Evolutionary conservation across 2,888 invertebrate species (phyloP), one percentile per base, ranked within the genome.

Genomic region (Diploptera punctata): DNA sequence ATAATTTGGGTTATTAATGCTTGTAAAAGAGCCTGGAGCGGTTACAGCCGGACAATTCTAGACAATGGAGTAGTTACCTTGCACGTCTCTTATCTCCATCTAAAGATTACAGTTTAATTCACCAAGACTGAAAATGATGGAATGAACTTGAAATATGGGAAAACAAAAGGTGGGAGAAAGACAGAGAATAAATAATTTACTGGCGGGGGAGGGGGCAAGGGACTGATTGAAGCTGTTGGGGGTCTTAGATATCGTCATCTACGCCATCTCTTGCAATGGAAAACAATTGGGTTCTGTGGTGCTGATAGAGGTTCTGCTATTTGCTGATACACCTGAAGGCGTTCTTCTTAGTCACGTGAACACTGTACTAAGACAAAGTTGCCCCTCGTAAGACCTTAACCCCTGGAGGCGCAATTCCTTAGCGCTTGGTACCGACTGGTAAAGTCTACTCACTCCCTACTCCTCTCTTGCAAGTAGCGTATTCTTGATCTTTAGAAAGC

Each of bases 401-500:
- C 52, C 52, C 52, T 52, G 5, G 57, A 57, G 26, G 29, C 29
- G 16, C 4, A 57, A 57, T n/a, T 29, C 29, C 29, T 2, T 26
- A n/a, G 57, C 57, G 57, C 57, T 57, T n/a, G 57, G 57, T 29
- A 57, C 57, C 13, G 57, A 3, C 29, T 57, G 57, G 57, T 57
- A 24, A 29, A 24, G 57, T 26, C 29, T 31, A 24, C 13, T 24
- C 52, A 29, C 57, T 57, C 29, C 29, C 31, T n/a, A n/a, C 29
- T 29, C 29, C 29, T 18, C 52, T 18, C 29, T 24, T 57, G 26
- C 29, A n/a, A 5, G n/a, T 18, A 29, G 31, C 57, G 31, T 57
- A 57, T 57, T 57, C 57, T 29, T 29, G 29, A 57, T 57, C 57
- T 57, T 57, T 57, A 57, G 57, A 57, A 57, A 57, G 57, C 57